Evolutionary conservation across 2,888 invertebrate genomes (phyloP), one percentile per base, ranked within the genome.

Genomic region (Tiphia femorata): DNA sequence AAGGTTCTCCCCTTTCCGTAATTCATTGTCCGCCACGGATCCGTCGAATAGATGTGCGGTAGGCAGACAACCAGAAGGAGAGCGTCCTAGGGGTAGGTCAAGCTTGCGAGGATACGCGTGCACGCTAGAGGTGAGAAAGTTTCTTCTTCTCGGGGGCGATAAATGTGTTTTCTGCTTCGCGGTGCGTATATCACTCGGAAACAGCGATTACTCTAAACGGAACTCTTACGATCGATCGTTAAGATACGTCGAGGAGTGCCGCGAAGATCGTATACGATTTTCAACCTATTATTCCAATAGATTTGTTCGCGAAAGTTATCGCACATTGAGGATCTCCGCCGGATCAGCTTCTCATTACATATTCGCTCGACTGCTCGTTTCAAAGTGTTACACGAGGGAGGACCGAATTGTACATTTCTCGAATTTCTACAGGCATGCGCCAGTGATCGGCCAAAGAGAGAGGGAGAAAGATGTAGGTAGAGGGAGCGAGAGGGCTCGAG

Each of bases 391-490:
- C 33, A n/a, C 33, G 33, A 33, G 14, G 33, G n/a, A n/a, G 33
- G 33, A 33, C 14, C 33, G 33, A 33, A 33, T 33, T 33, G 33
- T 33, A 33, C 33, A 33, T 33, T 52, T 46, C 33, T 67, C 58
- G 65, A 51, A 46, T 59, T 58, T 63, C 55, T 48, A 49, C 64
- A 75, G 62, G 73, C 79, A 79, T 79, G 79, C 79, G 79, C 79
- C 51, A 33, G 62, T 47, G 52, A 64, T 61, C 56, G 67, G 57
- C 20, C 4, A 58, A 53, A 51, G 56, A 55, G 51, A 62, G 38
- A 58, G 46, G 29, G 16, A 20, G 62, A 52, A 19, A 40, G 44
- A 40, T 52, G 41, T 43, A 50, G 54, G 51, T 66, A 55, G 53
- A 47, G 30, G 41, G 56, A 56, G 33, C 37, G 51, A 46, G 55